Evolutionary conservation across 2,888 invertebrate genomes (phyloP), one percentile per base, ranked within the genome.

Genomic region (Polylopha cassiicola): DNA sequence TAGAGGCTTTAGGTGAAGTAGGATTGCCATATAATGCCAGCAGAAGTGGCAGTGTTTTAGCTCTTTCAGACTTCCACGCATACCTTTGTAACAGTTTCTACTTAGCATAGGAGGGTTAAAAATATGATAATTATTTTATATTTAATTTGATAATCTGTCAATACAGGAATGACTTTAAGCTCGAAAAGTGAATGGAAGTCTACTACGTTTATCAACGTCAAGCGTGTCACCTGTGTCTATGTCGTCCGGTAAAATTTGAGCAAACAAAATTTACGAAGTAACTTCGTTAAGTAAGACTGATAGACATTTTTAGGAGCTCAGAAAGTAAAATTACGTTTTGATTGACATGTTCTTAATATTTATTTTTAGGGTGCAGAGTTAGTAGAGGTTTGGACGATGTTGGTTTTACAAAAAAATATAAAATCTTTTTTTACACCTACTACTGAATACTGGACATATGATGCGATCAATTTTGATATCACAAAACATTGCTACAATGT

Each of bases 281-380:
- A 73, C 59, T 70, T 62, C 48, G 24, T 51, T 71, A 73, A 74
- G 69, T 65, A 75, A 74, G 74, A 78, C 64, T 69, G 71, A 78
- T 73, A 62, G 73, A 69, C 64, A 56, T 70, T 68, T 66, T 59
- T 49, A 56, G 43, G 46, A 42, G 47, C 41, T 51, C 51, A 47
- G 57, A 48, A 46, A 49, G 55, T 55, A 53, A 58, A 61, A 56
- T 56, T 42, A 44, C 41, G 30, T 22, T 54, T 50, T 64, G 68
- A 71, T 65, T 70, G 68, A 57, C 67, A 57, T 31, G 20, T 41
- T 30, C 8, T 41, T 30, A 41, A 41, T 41, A 41, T 41, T 41
- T 29, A 41, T 36, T 29, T 17, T 13, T 10, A 7, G 15, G 34
- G n/a, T 29, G 14, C n/a, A n/a, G 8, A 18, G 18, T 10, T 31